phyloP scores from a whole-genome alignment of 1,140 invertebrate genomes.

The Conus ventricosus region DNA sequence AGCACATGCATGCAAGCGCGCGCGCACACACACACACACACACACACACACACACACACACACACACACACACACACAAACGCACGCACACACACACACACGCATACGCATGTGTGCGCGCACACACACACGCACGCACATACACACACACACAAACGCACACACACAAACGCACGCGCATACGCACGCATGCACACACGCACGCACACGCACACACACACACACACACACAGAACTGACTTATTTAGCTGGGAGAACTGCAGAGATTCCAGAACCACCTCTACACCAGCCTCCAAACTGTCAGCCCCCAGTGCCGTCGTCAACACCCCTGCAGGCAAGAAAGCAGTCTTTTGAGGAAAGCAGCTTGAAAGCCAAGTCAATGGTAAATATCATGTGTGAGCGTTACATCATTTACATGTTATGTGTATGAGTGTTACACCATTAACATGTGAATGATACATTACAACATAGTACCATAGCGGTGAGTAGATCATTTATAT shows the following conservation, averaged over 20 bases:
- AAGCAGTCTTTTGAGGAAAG: no score
- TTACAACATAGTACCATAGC: no score
- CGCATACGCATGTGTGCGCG: no score
- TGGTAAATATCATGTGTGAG: no score
- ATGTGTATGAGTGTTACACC: no score
- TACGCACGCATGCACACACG: background rate
- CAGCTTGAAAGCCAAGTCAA: no score
- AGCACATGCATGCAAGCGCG: background rate
- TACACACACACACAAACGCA: background rate
- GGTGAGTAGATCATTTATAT: no score
- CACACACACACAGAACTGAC: constrained; percentile 4
- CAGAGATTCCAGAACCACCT: constrained; percentile 51
- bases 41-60: constrained; percentile 24
- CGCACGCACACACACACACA: no score
- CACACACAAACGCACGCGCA: background rate
- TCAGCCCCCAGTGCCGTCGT: constrained; percentile 39
- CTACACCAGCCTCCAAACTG: constrained; percentile 44
- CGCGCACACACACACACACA: no score
- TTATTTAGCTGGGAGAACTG: constrained; percentile 54
- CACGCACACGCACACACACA: constrained; percentile 13
- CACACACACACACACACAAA: no score
- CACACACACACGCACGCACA: background rate
- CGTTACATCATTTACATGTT: no score
- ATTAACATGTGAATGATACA: no score
- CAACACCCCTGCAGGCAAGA: constrained; percentile 39